Percentiles rank a stretch among this genome's conserved stretches.
Evolutionary conservation across 2,888 invertebrate species (phyloP).

Genomic region (Cephonodes hylas): DNA sequence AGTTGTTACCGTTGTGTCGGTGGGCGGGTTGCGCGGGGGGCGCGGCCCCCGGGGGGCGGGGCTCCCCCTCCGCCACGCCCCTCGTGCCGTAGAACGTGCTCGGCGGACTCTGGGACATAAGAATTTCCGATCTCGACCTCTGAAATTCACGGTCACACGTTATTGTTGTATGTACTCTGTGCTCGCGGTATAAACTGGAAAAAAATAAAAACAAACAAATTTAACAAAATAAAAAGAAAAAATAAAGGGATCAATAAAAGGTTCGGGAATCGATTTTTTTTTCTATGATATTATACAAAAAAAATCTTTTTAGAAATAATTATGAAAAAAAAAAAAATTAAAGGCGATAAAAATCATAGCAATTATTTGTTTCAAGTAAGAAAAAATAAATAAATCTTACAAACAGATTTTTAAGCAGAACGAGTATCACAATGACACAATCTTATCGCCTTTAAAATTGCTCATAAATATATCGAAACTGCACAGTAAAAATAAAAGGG

Average conservation of each 20-base stretch:
- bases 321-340: no score
- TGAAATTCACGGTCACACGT: slow-evolving; percentile 42
- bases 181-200: neutral
- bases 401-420: no score
- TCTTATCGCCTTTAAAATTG: neutral
- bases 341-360: no score
- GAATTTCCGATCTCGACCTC: slow-evolving; percentile 69
- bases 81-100: slow-evolving; percentile 34
- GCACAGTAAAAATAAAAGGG: neutral
- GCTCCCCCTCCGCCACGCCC: neutral
- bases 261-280: neutral
- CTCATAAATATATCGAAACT: neutral
- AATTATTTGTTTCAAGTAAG: no score
- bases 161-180: slow-evolving; percentile 5
- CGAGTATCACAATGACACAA: no score
- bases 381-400: no score
- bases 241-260: neutral
- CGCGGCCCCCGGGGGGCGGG: slow-evolving; percentile 35
- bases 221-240: neutral
- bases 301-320: no score
- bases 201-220: neutral
- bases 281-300: no score
- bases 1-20: slow-evolving; percentile 23
- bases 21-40: slow-evolving; percentile 37
- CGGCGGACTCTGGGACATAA: slow-evolving; percentile 69